A percentile compares a stretch with the other conserved stretches of the same genome.
These are phyloP conservation scores for Hedya salicella DNA, from an alignment of 2,888 invertebrate genomes.

Conservation along the genomic window DNA sequence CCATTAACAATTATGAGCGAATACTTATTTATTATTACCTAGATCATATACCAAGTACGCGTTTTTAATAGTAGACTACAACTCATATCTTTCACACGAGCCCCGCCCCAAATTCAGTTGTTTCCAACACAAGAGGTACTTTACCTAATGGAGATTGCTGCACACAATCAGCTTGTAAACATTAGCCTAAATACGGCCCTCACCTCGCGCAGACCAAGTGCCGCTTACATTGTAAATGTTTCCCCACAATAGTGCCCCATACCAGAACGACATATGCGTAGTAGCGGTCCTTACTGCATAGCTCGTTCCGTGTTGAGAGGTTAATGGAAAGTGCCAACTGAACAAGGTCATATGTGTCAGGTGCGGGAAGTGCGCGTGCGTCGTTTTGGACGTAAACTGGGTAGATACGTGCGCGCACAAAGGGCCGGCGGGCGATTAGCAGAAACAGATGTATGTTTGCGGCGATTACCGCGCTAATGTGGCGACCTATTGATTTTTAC, in stretches of 20 bases:
- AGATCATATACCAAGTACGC: too few species aligned
- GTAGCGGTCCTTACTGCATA: background rate
- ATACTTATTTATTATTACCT: too few species aligned
- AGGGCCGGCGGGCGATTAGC: conserved; percentile 35
- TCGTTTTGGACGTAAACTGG: conserved; percentile 6
- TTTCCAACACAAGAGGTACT: conserved; percentile 24
- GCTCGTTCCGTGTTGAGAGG: background rate
- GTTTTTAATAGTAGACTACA: background rate
- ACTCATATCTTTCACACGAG: background rate
- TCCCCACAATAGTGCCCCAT: conserved; percentile 4
- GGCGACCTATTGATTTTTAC: conserved; percentile 33
- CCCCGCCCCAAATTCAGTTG: background rate
- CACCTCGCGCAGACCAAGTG: conserved; percentile 13
- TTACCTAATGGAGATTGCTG: conserved; percentile 25
- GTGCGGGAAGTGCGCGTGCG: background rate
- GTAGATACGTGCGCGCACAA: conserved; percentile 32
- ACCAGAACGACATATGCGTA: conserved; percentile 10
- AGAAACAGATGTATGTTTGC: conserved; percentile 39
- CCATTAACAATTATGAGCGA: too few species aligned
- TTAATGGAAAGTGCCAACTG: background rate
- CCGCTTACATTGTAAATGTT: conserved; percentile 38
- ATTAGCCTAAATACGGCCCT: conserved; percentile 33
- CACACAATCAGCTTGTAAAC: conserved; percentile 19
- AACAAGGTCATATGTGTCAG: conserved; percentile 5
- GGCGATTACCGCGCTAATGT: conserved; percentile 31